Evolutionary conservation across 2,113 vertebrate genomes (phyloP), one percentile per base, ranked within the genome.

Genomic region (Hemibagrus wyckioides): DNA sequence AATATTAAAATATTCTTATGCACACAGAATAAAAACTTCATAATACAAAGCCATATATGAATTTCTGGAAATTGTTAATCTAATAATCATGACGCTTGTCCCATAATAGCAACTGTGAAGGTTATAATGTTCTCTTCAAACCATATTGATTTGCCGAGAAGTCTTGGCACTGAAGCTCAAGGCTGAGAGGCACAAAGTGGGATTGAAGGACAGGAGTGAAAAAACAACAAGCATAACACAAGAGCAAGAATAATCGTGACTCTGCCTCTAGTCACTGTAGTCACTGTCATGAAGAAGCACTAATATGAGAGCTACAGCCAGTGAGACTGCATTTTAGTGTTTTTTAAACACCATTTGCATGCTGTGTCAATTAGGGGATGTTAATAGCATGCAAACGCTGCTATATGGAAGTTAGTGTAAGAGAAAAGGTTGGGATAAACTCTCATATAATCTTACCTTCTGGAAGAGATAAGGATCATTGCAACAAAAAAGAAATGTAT

Each of bases 391-490:
- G 94, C 95, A 95, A 89, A 91, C 87, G 71, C 33, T 90, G 89
- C 50, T 88, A 87, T 69, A 91, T 82, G 90, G 85, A 87, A 88
- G 91, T 93, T 91, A 94, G 92, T 91, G 87, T 88, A 90, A 92
- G 91, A 90, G 87, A 87, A 83, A 67, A 44, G 59, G n/a, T n/a
- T 48, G 77, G 87, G 88, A 79, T 67, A 86, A 86, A 89, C 92
- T 91, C 89, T 85, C 89, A 86, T 92, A 91, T 61, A 87, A 83
- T 94, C 95, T 96, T 96, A 96, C 95, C 95, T 96, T 96, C 95
- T 96, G 94, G 94, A 94, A 90, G 94, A 94, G 76, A 95, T 95
- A 90, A 95, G 92, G 92, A 92, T 95, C 90, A 95, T 91, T 94
- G 92, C 93, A 92, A 95, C 87, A 90, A 86, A 93, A 95, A 94